Evolutionary conservation across 2,888 invertebrate genomes (phyloP), one percentile per base, ranked within the genome.

Genomic region (Gastrophysa polygoni): DNA sequence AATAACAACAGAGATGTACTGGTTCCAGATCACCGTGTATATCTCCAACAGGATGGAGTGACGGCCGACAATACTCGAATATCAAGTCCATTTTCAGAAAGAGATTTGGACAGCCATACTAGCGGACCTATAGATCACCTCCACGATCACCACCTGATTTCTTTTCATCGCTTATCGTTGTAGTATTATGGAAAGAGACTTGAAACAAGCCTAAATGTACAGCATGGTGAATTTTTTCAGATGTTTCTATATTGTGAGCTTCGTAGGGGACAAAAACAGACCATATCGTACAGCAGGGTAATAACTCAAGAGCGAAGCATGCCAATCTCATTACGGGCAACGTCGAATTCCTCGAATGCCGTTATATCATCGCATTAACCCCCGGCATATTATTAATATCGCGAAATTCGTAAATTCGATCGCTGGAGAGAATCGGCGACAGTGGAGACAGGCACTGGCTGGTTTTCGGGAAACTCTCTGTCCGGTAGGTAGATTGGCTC

Each of bases 401-500:
- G 14, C 38, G 38, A 38, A 38, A 38, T 38, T 38, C 38, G 38
- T n/a, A 38, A 32, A 11, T 32, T 38, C 38, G 38, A 32, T 24
- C 24, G 29, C 2, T 8, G 2, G 29, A n/a, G 29, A 4, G 29
- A 32, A 38, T 38, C 38, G 38, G 14, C 14, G 29, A 32, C 29
- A 32, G 29, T 14, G 38, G 38, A n/a, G 38, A 38, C 38, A 14
- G 38, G 38, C 38, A 38, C 38, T 14, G 38, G 14, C 38, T 14
- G 38, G 38, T 11, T 38, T 38, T 14, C 38, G n/a, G 38, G 11
- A 38, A 38, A 38, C 38, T 38, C 54, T 43, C 21, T 77, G 77
- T 75, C 77, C 77, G 75, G 76, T 77, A 77, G 76, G 75, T 77
- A 75, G 76, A 77, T 77, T 76, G 75, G 73, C 71, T 74, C 74